These are phyloP conservation scores for Bettongia penicillata DNA, from an alignment of 2,113 vertebrate species.

Conservation along the genomic window DNA sequence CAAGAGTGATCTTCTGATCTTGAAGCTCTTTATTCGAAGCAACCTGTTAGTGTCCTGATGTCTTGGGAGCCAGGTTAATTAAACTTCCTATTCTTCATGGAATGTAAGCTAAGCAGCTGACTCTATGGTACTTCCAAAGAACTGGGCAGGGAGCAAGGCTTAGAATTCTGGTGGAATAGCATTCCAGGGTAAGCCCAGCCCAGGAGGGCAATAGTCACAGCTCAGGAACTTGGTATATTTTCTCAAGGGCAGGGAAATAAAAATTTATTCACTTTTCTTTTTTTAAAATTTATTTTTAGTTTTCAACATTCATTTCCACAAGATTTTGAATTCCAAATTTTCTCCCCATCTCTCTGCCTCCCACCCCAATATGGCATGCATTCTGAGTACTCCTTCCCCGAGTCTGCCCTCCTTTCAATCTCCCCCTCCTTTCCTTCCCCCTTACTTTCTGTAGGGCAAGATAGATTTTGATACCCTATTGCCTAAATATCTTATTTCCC, in stretches of 20 bases:
- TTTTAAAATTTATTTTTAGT: too few species aligned
- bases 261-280: not conserved
- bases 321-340: too few species aligned
- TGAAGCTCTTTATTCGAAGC: not conserved
- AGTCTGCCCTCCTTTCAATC: too few species aligned
- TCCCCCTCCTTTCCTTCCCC: too few species aligned
- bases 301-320: too few species aligned
- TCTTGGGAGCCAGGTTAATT: constrained; percentile 58
- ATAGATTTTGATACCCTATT: too few species aligned
- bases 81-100: constrained; percentile 54
- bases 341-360: too few species aligned
- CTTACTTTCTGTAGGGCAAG: too few species aligned
- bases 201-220: not conserved
- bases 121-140: constrained; percentile 40
- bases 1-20: not conserved
- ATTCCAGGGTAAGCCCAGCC: not conserved
- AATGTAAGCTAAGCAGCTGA: constrained; percentile 50
- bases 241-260: not conserved
- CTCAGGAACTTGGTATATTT: not conserved
- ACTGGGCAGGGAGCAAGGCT: not conserved
- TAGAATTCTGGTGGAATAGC: constrained; percentile 9
- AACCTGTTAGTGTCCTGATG: constrained; percentile 48
- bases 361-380: too few species aligned
- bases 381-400: too few species aligned
- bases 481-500: too few species aligned